Evolutionary conservation across 2,113 vertebrate genomes (phyloP).

Genomic region (Hypocryptadius cinnamomeus): DNA sequence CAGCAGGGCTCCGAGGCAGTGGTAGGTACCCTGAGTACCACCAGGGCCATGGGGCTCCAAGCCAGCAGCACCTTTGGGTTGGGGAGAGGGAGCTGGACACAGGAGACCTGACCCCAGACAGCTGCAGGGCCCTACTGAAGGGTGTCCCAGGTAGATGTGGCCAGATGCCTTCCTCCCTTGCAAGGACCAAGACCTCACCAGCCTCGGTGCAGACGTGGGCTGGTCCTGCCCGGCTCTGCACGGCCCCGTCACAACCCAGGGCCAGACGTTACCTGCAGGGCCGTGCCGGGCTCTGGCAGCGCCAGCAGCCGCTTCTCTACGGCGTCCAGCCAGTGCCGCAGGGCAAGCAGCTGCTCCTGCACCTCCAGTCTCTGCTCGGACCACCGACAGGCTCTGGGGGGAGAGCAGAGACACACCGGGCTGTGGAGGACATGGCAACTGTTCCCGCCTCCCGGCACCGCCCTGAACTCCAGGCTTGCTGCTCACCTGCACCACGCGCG

Average conservation of each 20-base stretch:
- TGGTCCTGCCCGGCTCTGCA: neutral
- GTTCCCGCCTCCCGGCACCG: too few species aligned
- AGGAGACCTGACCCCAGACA: accelerated
- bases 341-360: constrained; percentile 73
- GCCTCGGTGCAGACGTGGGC: neutral
- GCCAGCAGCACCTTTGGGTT: accelerated
- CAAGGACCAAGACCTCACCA: neutral
- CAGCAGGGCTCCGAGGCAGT: neutral
- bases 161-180: neutral
- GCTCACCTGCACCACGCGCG: accelerated
- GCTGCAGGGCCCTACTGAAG: accelerated
- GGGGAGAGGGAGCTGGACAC: accelerated
- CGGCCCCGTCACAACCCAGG: accelerated
- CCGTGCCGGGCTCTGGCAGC: constrained; percentile 9
- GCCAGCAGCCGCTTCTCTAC: constrained; percentile 74
- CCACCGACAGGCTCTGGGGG: neutral
- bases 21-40: accelerated
- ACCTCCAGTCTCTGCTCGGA: constrained; percentile 70
- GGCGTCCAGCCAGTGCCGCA: constrained; percentile 75
- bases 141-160: neutral
- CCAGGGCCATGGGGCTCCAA: accelerated
- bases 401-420: neutral
- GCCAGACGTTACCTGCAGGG: neutral
- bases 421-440: neutral
- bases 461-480: neutral